Percentiles rank a stretch among this genome's conserved stretches.
phyloP scores from a whole-genome alignment of 2,113 vertebrate genomes.

The Phylloscopus trochilus region DNA sequence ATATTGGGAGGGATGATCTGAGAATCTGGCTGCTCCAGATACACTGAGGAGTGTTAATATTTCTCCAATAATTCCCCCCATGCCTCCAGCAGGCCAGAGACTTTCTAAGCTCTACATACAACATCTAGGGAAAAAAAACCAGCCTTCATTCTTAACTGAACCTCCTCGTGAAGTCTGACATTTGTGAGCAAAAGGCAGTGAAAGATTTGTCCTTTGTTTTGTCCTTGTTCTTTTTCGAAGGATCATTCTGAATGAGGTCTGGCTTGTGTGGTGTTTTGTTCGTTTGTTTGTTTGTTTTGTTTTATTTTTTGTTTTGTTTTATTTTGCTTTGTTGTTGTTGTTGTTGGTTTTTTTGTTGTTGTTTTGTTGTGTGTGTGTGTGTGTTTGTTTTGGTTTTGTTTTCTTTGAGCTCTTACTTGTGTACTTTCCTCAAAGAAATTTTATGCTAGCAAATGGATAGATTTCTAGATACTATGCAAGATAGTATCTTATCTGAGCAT shows the following conservation, averaged over 20 bases:
- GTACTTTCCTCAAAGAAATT: neutral
- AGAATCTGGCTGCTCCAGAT: neutral
- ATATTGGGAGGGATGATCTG: neutral
- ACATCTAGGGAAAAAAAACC: neutral
- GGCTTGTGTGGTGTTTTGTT: too few species aligned
- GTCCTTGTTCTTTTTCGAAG: neutral
- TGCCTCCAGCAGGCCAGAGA: neutral
- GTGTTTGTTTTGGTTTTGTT: neutral
- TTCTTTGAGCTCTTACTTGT: neutral
- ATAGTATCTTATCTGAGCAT: neutral
- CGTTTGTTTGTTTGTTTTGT: too few species aligned
- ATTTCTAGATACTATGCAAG: too few species aligned
- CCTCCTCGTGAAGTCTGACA: neutral
- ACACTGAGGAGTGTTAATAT: neutral
- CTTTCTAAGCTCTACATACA: neutral
- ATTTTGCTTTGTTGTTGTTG: too few species aligned
- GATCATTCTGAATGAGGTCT: neutral
- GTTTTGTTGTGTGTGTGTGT: too few species aligned
- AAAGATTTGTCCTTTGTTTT: neutral
- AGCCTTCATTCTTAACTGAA: neutral
- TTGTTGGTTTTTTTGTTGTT: too few species aligned
- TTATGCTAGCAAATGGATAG: too few species aligned
- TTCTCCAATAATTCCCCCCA: neutral
- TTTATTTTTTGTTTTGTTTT: too few species aligned
- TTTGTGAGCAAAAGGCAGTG: neutral